Evolutionary conservation across 2,888 invertebrate genomes (phyloP).

Genomic region (Ophion costatus): DNA sequence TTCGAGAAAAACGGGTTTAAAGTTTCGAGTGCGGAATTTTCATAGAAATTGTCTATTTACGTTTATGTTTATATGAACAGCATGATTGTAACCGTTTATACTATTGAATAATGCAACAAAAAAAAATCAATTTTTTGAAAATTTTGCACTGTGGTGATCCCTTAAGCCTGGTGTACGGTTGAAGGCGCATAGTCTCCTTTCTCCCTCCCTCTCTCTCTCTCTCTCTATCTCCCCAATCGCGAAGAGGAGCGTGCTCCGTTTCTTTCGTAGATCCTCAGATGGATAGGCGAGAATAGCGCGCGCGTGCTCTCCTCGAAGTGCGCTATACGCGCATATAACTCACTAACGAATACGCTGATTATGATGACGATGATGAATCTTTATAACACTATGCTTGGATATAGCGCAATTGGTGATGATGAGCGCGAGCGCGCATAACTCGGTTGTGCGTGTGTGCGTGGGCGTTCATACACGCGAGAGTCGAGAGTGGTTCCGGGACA

Average conservation of each 20-base stretch:
- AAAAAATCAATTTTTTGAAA: no score
- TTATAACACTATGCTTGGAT: conserved; percentile 50
- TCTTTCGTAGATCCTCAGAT: conserved; percentile 60
- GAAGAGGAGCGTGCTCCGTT: conserved; percentile 33
- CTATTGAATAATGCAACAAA: no score
- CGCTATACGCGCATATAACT: conserved; percentile 28
- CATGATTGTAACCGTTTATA: no score
- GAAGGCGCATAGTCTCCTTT: background rate
- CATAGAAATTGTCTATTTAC: no score
- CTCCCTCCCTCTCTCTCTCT: background rate
- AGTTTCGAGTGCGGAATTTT: no score
- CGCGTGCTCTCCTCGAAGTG: conserved; percentile 39
- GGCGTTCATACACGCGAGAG: background rate
- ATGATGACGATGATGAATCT: conserved; percentile 66
- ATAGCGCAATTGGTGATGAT: conserved; percentile 58
- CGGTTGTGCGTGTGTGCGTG: background rate
- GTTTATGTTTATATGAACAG: no score
- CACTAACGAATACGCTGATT: conserved; percentile 65
- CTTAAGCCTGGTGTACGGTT: conserved; percentile 23
- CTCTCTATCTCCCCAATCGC: background rate
- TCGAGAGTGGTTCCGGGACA: conserved; percentile 62
- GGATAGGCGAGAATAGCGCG: conserved; percentile 51
- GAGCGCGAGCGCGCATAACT: conserved; percentile 16
- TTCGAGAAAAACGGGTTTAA: no score
- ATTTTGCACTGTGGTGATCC: background rate